Evolutionary conservation across 2,113 vertebrate genomes (phyloP).

Genomic region (Rhinoderma darwinii): DNA sequence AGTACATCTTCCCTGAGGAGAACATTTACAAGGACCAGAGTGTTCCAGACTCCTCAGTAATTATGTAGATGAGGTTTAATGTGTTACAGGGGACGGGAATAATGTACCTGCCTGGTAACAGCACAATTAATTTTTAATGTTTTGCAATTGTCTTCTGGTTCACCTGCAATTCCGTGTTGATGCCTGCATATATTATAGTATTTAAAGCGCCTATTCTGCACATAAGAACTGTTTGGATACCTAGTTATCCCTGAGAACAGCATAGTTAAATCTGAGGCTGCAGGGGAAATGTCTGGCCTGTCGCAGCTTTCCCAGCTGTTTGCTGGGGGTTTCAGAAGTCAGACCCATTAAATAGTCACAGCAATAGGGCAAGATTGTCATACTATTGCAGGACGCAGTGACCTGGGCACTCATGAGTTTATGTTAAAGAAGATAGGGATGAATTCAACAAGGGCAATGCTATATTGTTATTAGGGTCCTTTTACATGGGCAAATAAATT

Average conservation of each 20-base stretch:
- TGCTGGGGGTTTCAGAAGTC: too few relatives aligned
- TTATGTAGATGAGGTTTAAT: conserved; percentile 45
- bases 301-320: too few relatives aligned
- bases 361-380: too few relatives aligned
- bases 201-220: background rate
- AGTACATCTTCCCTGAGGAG: conserved; percentile 21
- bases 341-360: too few relatives aligned
- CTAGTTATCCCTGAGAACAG: background rate
- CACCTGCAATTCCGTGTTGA: background rate
- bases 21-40: conserved; percentile 38
- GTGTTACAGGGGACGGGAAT: conserved; percentile 36
- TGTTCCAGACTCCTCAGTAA: conserved; percentile 42
- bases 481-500: too few relatives aligned
- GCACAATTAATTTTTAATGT: conserved; percentile 47
- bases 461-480: too few relatives aligned
- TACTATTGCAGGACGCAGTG: too few relatives aligned
- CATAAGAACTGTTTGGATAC: background rate
- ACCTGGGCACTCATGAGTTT: too few relatives aligned
- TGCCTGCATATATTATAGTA: conserved; percentile 9
- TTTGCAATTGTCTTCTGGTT: conserved; percentile 45
- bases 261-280: too few relatives aligned
- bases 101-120: conserved; percentile 40
- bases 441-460: too few relatives aligned
- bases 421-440: too few relatives aligned
- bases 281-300: too few relatives aligned